These are phyloP conservation scores for Crocodylus rhombifer DNA, from an alignment of 2,797 vertebrate genomes.

Conservation along the genomic window DNA sequence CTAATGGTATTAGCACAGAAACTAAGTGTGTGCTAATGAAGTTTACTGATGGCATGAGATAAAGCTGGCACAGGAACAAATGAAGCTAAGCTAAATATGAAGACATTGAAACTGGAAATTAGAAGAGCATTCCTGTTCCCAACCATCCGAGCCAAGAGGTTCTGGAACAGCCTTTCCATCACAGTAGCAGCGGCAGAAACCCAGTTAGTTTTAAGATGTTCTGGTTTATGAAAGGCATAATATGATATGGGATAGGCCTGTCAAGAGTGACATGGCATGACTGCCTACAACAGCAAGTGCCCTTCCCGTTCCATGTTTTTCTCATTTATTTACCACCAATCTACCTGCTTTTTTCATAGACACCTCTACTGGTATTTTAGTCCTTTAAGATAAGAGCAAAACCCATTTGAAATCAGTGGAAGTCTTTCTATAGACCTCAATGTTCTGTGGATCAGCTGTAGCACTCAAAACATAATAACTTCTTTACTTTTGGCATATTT, in stretches of 20 bases:
- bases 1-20: not conserved
- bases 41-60: not conserved
- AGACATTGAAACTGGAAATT: not conserved
- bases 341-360: constrained; percentile 14
- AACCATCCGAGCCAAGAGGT: not conserved
- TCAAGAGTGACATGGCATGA: not conserved
- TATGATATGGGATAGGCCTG: not conserved
- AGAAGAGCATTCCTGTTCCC: not conserved
- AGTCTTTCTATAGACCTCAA: constrained; percentile 49
- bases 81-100: not conserved
- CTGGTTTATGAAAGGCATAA: not conserved
- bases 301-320: not conserved
- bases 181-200: not conserved
- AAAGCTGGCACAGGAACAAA: not conserved
- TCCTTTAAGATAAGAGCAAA: constrained; percentile 63
- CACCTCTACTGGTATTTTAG: constrained; percentile 44
- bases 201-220: not conserved
- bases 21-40: not conserved
- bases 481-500: constrained; percentile 57
- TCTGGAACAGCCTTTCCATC: constrained; percentile 22
- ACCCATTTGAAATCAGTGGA: constrained; percentile 47
- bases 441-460: constrained; percentile 42
- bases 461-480: constrained; percentile 25
- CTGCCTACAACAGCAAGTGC: constrained; percentile 50
- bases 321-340: constrained; percentile 61